A percentile compares a stretch with the other conserved stretches of the same genome.
Conservation (phyloP, 2,113 vertebrate species). For the Microtus montanus region DNA sequence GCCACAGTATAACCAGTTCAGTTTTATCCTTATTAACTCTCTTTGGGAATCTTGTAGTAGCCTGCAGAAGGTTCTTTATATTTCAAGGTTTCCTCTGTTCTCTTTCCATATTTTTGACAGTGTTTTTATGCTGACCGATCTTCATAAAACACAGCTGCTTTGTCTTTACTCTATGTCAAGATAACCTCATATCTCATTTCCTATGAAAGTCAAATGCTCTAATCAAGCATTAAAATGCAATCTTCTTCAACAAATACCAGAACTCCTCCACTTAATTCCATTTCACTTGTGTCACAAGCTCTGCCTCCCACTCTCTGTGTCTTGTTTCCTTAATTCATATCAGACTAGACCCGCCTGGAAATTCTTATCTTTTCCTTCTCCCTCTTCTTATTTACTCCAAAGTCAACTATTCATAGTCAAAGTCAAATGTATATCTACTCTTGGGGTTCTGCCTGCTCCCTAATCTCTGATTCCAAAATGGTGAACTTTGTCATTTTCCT, state of each 20-base stretch:
- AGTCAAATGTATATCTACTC: neutral
- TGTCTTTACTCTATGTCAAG: neutral
- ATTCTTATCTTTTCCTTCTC: too few species aligned
- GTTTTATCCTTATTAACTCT: fast-evolving
- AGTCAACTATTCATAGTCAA: neutral
- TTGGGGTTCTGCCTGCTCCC: too few species aligned
- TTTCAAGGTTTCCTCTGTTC: fast-evolving
- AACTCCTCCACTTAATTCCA: constrained; percentile 1
- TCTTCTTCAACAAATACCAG: constrained; percentile 57
- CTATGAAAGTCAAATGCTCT: neutral
- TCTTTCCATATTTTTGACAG: neutral
- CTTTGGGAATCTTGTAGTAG: neutral
- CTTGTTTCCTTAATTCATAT: neutral
- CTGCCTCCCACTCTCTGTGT: neutral
- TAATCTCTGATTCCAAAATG: neutral
- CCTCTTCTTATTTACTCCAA: neutral
- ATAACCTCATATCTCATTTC: constrained; percentile 8
- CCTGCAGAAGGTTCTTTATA: neutral
- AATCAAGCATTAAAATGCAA: constrained; percentile 59
- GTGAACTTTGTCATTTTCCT: neutral
- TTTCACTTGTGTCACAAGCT: neutral
- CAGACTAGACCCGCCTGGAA: fast-evolving
- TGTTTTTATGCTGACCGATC: neutral
- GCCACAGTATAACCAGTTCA: neutral
- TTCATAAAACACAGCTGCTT: neutral